phyloP scores from a whole-genome alignment of 2,888 invertebrate species.

The Graphium colonna region DNA sequence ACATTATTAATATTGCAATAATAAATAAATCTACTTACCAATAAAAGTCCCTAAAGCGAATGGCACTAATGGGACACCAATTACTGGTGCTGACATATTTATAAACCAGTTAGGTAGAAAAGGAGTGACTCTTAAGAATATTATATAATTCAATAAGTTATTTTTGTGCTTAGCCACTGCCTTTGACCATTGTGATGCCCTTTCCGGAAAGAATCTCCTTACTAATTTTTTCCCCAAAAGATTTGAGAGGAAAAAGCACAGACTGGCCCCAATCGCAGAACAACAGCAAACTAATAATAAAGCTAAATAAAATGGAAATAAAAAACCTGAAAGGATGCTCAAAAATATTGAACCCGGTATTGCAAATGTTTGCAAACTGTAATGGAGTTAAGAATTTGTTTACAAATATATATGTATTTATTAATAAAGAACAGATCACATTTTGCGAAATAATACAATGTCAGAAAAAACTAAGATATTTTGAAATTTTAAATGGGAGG shows the following conservation, averaged over 20 bases:
- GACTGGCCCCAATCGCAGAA: constrained; percentile 96
- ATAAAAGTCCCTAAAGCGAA: constrained; percentile 98
- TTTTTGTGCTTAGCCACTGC: constrained; percentile 92
- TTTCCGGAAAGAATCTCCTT: constrained; percentile 92
- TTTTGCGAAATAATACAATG: too few relatives aligned
- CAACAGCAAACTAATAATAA: constrained; percentile 93
- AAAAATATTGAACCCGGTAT: constrained; percentile 99
- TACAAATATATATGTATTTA: constrained; percentile 7
- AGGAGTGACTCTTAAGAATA: constrained; percentile 98
- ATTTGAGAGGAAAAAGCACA: constrained; percentile 96
- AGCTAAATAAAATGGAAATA: constrained; percentile 96
- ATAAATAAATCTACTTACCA: constrained; percentile 83
- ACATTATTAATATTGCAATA: too few relatives aligned
- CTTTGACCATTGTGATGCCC: constrained; percentile 90
- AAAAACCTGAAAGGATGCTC: constrained; percentile 97
- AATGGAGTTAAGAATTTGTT: constrained; percentile 47
- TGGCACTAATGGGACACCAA: constrained; percentile 94
- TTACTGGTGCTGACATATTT: constrained; percentile 96
- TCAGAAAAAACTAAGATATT: too few relatives aligned
- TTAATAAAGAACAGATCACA: too few relatives aligned
- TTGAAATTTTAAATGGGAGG: too few relatives aligned
- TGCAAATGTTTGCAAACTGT: constrained; percentile 98
- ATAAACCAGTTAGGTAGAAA: constrained; percentile 99
- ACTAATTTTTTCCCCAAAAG: constrained; percentile 93
- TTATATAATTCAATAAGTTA: constrained; percentile 96